A percentile compares a stretch with the other conserved stretches of the same genome.
phyloP scores from a whole-genome alignment of 2,797 vertebrate genomes.

The Danio albolineatus region DNA sequence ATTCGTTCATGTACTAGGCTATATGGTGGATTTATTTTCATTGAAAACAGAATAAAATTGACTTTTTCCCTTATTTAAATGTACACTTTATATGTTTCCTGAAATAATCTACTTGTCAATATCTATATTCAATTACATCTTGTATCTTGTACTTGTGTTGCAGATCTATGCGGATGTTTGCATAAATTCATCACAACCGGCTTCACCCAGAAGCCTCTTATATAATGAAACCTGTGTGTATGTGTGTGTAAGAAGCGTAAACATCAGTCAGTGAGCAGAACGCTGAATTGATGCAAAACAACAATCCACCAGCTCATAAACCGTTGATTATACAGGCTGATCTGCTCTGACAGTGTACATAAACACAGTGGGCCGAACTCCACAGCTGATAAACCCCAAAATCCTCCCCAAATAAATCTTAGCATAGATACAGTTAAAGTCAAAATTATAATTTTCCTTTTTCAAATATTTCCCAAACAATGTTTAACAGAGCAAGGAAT shows the following conservation, averaged over 20 bases:
- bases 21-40: no score
- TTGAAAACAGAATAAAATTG: no score
- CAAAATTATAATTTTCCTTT: no score
- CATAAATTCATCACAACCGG: constrained; percentile 12
- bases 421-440: no score
- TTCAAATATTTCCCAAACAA: no score
- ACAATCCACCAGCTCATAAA: constrained; percentile 38
- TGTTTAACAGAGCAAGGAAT: no score
- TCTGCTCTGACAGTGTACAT: constrained; percentile 7
- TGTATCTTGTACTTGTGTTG: background rate
- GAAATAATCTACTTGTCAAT: no score
- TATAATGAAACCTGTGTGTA: constrained; percentile 13
- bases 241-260: constrained; percentile 20
- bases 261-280: constrained; percentile 13
- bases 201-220: background rate
- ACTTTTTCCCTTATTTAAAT: no score
- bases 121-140: no score
- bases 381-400: background rate
- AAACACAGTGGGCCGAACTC: background rate
- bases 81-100: no score
- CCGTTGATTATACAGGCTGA: constrained; percentile 29
- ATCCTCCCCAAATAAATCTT: no score
- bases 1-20: no score
- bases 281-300: constrained; percentile 25
- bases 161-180: background rate